A percentile compares a stretch with the other conserved stretches of the same genome.
These are phyloP conservation scores for Lithobates sylvaticus DNA, from an alignment of 2,797 vertebrate genomes.

Conservation along the genomic window DNA sequence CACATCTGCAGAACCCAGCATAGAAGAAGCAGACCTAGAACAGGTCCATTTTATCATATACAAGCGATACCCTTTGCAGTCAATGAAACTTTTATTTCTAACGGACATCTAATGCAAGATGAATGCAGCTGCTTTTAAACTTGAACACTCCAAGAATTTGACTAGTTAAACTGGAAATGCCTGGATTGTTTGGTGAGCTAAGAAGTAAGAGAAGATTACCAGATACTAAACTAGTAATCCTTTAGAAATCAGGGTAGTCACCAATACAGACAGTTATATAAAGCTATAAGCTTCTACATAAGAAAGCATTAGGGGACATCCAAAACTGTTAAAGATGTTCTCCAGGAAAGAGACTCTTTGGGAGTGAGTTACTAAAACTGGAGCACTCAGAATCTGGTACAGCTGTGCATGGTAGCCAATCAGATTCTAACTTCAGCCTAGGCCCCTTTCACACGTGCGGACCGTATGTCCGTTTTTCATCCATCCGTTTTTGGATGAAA, in stretches of 20 bases:
- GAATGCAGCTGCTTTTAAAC: neutral
- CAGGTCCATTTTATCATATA: neutral
- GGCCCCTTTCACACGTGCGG: too few relatives aligned
- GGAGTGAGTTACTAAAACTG: too few relatives aligned
- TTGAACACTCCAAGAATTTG: neutral
- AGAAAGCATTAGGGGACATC: neutral
- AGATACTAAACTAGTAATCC: slow-evolving; percentile 23
- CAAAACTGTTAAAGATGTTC: neutral
- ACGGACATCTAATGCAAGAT: neutral
- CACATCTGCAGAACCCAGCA: slow-evolving; percentile 3
- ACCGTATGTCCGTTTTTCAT: too few relatives aligned
- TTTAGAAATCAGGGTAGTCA: slow-evolving; percentile 3
- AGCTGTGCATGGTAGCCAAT: too few relatives aligned
- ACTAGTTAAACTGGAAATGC: neutral
- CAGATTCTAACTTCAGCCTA: too few relatives aligned
- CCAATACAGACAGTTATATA: neutral
- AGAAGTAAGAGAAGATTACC: slow-evolving; percentile 23
- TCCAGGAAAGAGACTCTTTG: too few relatives aligned
- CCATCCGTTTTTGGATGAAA: too few relatives aligned
- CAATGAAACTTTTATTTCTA: too few relatives aligned
- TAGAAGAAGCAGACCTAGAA: neutral
- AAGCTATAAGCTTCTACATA: neutral
- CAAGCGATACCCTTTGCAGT: neutral
- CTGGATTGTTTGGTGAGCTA: slow-evolving; percentile 13
- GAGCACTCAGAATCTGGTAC: too few relatives aligned